Evolutionary conservation across 2,113 vertebrate species (phyloP), one percentile per base, ranked within the genome.

Genomic region (Chloropsis hardwickii): DNA sequence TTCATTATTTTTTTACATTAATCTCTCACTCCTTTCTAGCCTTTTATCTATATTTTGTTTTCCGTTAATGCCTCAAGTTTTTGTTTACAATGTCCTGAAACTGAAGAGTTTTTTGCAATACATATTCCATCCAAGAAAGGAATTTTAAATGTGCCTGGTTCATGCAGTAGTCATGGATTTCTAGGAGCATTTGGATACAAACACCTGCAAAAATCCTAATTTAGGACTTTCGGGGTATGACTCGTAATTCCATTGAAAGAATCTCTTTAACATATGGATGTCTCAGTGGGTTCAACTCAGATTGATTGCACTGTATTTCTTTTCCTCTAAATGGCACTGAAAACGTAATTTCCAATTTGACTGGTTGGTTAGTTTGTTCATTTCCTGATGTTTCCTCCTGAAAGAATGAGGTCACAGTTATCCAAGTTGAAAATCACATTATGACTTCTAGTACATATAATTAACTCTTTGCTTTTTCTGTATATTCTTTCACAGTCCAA

Each of bases 351-450:
- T 94, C 61, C 67, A 79, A 13, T 94, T 92, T 87, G 42, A 44
- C 77, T 80, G 78, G 61, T 66, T 94, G 81, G 81, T 89, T 96
- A 70, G 62, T 69, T 92, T 69, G 27, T 74, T 91, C 90, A 37
- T 91, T 90, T 95, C 67, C 76, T 79, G 78, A 80, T 80, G 42
- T 93, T 88, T 93, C 50, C 25, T 66, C 64, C 60, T 66, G 60
- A 88, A 90, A 79, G 61, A 91, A 94, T 3, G 22, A 88, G 61
- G 69, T 84, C 69, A 74, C 51, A 81, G 81, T 77, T 80, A 85
- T 40, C 70, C 47, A 77, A 91, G 66, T 61, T 73, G 89, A 95
- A 94, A 95, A 95, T 95, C 66, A 74, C 37, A 19, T 87, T 95
- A 79, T 76, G 87, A 28, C 45, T 92, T 70, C 62, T 69, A 19